A percentile compares a stretch with the other conserved stretches of the same genome.
phyloP scores from a whole-genome alignment of 2,797 vertebrate genomes.

The Pseudochromis fuscus region DNA sequence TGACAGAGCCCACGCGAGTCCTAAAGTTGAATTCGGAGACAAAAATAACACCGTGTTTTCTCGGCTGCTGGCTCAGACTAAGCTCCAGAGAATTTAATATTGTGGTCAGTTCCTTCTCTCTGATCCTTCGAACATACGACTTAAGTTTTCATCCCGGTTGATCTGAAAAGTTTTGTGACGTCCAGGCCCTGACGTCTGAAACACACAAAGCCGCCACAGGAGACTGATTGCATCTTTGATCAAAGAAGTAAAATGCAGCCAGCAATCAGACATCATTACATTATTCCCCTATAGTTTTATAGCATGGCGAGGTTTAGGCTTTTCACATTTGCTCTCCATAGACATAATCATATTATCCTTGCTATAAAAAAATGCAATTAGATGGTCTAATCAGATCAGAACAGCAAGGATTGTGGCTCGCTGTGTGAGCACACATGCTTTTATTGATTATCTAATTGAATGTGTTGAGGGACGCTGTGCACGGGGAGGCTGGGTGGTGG shows the following conservation, averaged over 20 bases:
- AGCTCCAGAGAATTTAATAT: conserved; percentile 22
- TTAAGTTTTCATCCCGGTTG: background rate
- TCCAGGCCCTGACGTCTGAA: background rate
- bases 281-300: conserved; percentile 8
- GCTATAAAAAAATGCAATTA: conserved; percentile 57
- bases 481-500: background rate
- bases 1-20: background rate
- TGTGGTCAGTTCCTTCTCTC: background rate
- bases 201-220: background rate
- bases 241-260: background rate
- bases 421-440: conserved; percentile 10
- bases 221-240: conserved; percentile 22
- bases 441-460: conserved; percentile 49
- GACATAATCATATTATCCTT: conserved; percentile 55
- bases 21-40: background rate
- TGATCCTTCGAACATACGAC: conserved; percentile 14
- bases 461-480: conserved; percentile 28
- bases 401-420: conserved; percentile 11
- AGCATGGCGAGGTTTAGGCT: conserved; percentile 18
- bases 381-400: conserved; percentile 40
- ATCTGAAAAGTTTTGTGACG: background rate
- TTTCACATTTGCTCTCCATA: conserved; percentile 37
- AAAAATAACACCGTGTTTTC: background rate
- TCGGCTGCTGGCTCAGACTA: background rate
- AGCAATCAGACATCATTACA: conserved; percentile 27